Base-by-base conservation (phyloP, 2,113 vertebrate species). In the Capreolus pygargus region DNA sequence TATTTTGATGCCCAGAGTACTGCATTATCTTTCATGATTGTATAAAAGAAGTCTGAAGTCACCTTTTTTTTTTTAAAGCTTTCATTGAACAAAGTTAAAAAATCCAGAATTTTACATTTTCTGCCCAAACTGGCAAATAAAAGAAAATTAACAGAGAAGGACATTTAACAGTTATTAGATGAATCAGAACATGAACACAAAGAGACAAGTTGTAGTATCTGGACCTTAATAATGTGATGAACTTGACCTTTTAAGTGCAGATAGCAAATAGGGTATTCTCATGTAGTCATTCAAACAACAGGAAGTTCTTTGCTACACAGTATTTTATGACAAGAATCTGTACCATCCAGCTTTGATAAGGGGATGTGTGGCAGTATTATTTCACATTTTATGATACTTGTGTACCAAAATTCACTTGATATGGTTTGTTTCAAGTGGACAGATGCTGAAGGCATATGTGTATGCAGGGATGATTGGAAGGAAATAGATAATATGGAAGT, bases 91-190 rank as follows among this genome's bases (percentile, higher is more conserved):
- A 81, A 79, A 89, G 57, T 64, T 93, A 36, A 96, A 9, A 70
- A 94, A 94, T 82, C 85, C 15, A 74, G 43, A 92, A 76, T 67
- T 91, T 87, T 88, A 79, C 25, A 52, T 96, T 92, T 95, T 96
- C 83, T 58, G 33, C 47, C 19, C n/a, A 81, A 60, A 86, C 36
- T 92, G 67, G 43, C 84, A 94, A 94, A 45, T n/a, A 86, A n/a
- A n/a, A 94, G 21, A 91, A 97, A 97, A 78, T 45, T 93, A 7
- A 86, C 55, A 79, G 61, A 96, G 54, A 30, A 74, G 70, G 30
- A 79, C 33, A 50, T 79, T 95, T 91, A 45, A 58, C 14, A 64
- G 5, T 81, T 91, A 78, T 54, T 91, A 84, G 52, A 54, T 91
- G 27, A 96, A 70, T 83, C 70, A 95, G 21, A 95, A 96, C 17